These are phyloP conservation scores for Drosophila bifasciata DNA, from an alignment of 1,140 invertebrate species.

Conservation along the genomic window DNA sequence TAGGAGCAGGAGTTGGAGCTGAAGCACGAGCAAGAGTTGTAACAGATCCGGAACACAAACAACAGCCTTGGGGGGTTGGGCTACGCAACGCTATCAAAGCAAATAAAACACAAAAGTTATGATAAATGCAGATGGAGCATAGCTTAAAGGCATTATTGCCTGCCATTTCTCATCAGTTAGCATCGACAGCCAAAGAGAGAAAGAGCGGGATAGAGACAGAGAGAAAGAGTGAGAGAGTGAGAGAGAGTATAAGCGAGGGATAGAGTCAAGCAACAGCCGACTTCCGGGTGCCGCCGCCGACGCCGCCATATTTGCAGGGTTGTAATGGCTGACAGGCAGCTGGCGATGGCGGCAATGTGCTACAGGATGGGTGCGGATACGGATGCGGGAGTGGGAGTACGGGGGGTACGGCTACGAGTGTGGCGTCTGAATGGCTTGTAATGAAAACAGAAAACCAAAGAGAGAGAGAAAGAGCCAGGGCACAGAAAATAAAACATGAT, in stretches of 20 bases:
- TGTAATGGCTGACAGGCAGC: slow-evolving; percentile 56
- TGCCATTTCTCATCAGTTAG: slow-evolving; percentile 77
- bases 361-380: background rate
- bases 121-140: slow-evolving; percentile 81
- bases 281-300: slow-evolving; percentile 75
- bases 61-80: slow-evolving; percentile 19
- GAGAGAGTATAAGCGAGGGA: slow-evolving; percentile 1
- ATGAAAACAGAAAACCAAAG: slow-evolving; percentile 43
- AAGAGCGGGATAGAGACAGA: background rate
- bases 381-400: too few relatives aligned
- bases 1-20: too few relatives aligned
- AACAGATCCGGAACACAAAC: slow-evolving; percentile 28
- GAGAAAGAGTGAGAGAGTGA: background rate
- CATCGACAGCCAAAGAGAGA: slow-evolving; percentile 25
- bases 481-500: slow-evolving; percentile 63
- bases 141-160: slow-evolving; percentile 75
- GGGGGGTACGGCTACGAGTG: slow-evolving; percentile 3
- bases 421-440: slow-evolving; percentile 71
- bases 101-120: slow-evolving; percentile 78
- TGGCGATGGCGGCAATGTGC: background rate
- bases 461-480: background rate
- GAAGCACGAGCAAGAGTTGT: background rate
- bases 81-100: slow-evolving; percentile 56
- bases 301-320: slow-evolving; percentile 44
- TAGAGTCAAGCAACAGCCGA: slow-evolving; percentile 53